These are phyloP conservation scores for Volucella inflata DNA, from an alignment of 2,888 invertebrate species.

Conservation along the genomic window DNA sequence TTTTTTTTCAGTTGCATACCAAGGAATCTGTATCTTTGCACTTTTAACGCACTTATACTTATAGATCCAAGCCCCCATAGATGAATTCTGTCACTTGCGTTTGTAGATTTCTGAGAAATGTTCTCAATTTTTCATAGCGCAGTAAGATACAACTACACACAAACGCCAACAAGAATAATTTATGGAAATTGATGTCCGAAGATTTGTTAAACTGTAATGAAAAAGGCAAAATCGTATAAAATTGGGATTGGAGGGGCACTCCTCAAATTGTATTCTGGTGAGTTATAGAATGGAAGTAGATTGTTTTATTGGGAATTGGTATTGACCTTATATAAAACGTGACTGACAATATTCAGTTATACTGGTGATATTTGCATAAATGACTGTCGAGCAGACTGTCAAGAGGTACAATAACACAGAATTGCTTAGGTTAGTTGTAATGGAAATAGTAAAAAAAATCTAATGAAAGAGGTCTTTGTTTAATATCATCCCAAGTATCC, in stretches of 20 bases:
- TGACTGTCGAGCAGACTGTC: background rate
- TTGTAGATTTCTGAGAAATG: conserved; percentile 2
- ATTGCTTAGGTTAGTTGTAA: no score
- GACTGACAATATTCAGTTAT: conserved; percentile 9
- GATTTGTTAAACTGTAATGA: conserved; percentile 6
- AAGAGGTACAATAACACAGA: no score
- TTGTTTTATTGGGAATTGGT: background rate
- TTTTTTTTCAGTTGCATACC: background rate
- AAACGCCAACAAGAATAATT: background rate
- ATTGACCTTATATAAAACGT: conserved; percentile 9
- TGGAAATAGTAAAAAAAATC: no score
- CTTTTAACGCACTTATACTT: conserved; percentile 9
- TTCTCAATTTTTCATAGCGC: background rate
- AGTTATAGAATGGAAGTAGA: conserved; percentile 15
- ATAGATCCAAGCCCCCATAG: background rate
- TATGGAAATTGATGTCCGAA: conserved; percentile 33
- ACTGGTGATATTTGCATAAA: background rate
- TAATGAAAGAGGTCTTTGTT: no score
- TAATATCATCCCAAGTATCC: background rate
- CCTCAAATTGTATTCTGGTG: conserved; percentile 28
- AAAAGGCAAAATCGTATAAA: conserved; percentile 21
- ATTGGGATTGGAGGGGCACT: conserved; percentile 22
- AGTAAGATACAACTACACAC: no score
- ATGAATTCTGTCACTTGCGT: conserved; percentile 1
- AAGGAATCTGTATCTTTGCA: conserved; percentile 15